A percentile compares a stretch with the other conserved stretches of the same genome.
These are phyloP conservation scores for Cataglyphis altisquamis DNA, from an alignment of 2,888 invertebrate genomes.

Conservation along the genomic window DNA sequence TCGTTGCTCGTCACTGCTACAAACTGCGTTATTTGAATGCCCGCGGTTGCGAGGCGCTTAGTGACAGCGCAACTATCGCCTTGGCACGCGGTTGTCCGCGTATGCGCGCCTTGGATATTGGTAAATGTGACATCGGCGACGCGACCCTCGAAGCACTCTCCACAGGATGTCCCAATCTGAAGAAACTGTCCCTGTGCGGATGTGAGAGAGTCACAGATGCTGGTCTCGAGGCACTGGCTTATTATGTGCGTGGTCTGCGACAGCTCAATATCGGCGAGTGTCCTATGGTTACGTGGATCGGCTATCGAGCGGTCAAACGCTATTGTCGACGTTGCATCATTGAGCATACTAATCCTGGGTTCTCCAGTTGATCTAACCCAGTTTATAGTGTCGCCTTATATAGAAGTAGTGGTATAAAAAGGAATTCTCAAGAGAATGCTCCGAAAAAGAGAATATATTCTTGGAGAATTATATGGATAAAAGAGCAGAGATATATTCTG, in stretches of 20 bases:
- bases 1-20: conserved; percentile 95
- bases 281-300: conserved; percentile 93
- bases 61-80: conserved; percentile 96
- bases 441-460: conserved; percentile 19
- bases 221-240: conserved; percentile 95
- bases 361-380: conserved; percentile 87
- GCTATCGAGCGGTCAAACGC: conserved; percentile 96
- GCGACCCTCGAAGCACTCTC: conserved; percentile 95
- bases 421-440: background rate
- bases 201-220: conserved; percentile 97
- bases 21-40: conserved; percentile 96
- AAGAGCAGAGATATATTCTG: conserved; percentile 20
- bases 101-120: conserved; percentile 95
- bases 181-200: conserved; percentile 95
- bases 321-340: conserved; percentile 97
- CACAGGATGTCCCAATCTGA: conserved; percentile 95
- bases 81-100: conserved; percentile 95
- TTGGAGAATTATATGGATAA: background rate
- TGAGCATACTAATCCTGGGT: conserved; percentile 98
- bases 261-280: conserved; percentile 98
- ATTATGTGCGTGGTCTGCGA: conserved; percentile 95
- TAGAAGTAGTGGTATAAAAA: background rate
- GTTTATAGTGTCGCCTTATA: background rate
- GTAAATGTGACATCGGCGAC: conserved; percentile 97
- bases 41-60: conserved; percentile 96